Evolutionary conservation across 2,113 vertebrate species (phyloP).

Genomic region (Onychostoma macrolepis): DNA sequence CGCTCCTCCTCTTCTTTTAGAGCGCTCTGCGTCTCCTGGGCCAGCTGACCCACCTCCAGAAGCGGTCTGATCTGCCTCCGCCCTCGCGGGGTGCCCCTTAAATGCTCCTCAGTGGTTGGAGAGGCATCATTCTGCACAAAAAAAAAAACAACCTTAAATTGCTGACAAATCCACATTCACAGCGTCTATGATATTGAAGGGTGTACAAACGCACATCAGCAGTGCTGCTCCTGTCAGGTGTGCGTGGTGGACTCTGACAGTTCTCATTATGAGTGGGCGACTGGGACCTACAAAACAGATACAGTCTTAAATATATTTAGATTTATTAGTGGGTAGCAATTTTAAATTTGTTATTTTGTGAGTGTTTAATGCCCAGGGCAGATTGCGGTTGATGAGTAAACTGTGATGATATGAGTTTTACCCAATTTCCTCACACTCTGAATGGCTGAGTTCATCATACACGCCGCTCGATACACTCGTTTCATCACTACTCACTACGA

Average conservation of each 20-base stretch:
- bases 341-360: not conserved
- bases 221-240: not conserved
- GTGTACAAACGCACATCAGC: slow-evolving; percentile 10
- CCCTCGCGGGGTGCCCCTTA: slow-evolving; percentile 85
- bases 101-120: not conserved
- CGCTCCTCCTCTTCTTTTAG: slow-evolving; percentile 95
- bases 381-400: not conserved
- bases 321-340: not conserved
- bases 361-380: not conserved
- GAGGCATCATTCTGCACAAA: not conserved
- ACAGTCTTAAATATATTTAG: not conserved
- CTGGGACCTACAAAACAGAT: slow-evolving; percentile 10
- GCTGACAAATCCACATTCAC: not conserved
- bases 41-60: slow-evolving; percentile 86
- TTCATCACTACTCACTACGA: slow-evolving; percentile 46
- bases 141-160: not conserved
- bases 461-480: slow-evolving; percentile 59
- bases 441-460: slow-evolving; percentile 79
- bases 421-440: slow-evolving; percentile 77
- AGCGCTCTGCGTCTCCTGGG: slow-evolving; percentile 91
- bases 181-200: not conserved
- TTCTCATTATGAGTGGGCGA: not conserved
- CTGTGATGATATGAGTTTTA: not conserved
- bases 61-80: slow-evolving; percentile 96
- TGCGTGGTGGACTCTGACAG: not conserved